Conservation (phyloP, 2,888 invertebrate genomes). For the Xylota sylvarum region DNA sequence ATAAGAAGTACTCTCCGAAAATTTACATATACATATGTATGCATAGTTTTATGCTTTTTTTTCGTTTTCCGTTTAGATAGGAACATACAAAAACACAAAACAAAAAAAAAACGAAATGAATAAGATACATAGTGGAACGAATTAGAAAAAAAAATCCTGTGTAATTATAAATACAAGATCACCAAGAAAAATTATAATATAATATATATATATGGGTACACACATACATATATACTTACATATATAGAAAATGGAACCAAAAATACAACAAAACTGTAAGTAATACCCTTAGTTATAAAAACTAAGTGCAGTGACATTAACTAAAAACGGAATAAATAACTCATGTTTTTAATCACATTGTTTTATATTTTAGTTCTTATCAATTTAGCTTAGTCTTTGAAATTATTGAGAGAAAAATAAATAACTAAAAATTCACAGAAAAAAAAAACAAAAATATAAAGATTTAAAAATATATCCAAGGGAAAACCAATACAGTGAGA, state of each 20-base stretch:
- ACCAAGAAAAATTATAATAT: slow-evolving; percentile 2
- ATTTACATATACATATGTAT: no score
- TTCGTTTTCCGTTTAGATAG: slow-evolving; percentile 63
- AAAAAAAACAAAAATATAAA: slow-evolving; percentile 15
- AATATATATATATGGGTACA: slow-evolving; percentile 5
- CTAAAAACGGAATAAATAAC: slow-evolving; percentile 23
- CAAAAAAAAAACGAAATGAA: slow-evolving; percentile 27
- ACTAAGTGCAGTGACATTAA: slow-evolving; percentile 10
- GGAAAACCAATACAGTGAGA: slow-evolving; percentile 69
- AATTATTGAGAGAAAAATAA: slow-evolving; percentile 8
- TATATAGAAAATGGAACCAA: slow-evolving; percentile 46
- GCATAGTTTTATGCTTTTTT: slow-evolving; percentile 14
- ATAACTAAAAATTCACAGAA: neutral
- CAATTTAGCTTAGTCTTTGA: slow-evolving; percentile 56
- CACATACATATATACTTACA: neutral
- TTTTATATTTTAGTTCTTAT: slow-evolving; percentile 17
- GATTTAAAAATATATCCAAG: slow-evolving; percentile 47
- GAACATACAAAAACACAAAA: neutral
- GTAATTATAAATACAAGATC: slow-evolving; percentile 32
- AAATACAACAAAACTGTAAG: slow-evolving; percentile 42
- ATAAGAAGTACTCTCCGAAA: neutral
- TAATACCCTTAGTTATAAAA: slow-evolving; percentile 26
- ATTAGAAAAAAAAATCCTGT: slow-evolving; percentile 16
- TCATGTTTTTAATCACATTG: slow-evolving; percentile 14
- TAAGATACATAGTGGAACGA: slow-evolving; percentile 31